Conservation (phyloP, 2,797 vertebrate species). For the Pangasius mekongensis region DNA sequence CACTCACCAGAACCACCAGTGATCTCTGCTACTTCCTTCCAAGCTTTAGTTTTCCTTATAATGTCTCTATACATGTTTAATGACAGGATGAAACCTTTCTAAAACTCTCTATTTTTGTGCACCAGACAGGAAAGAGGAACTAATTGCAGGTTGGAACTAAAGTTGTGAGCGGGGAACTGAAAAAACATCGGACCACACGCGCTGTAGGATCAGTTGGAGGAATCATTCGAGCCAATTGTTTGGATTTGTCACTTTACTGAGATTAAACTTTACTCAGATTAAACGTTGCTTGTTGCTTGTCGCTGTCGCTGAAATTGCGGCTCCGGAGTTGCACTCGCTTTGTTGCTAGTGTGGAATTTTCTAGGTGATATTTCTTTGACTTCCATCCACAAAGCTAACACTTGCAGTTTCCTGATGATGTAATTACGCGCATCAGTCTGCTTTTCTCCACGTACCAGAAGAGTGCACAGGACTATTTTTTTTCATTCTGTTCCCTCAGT, state of each 20-base stretch:
- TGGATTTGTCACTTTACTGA: neutral
- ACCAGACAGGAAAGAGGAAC: neutral
- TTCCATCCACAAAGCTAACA: too few species aligned
- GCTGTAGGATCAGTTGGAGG: neutral
- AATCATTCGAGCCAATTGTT: neutral
- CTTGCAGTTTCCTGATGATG: neutral
- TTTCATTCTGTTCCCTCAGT: neutral
- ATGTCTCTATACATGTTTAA: neutral
- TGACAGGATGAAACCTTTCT: neutral
- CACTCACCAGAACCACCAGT: neutral
- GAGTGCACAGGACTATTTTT: neutral
- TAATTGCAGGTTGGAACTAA: neutral
- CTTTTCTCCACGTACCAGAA: neutral
- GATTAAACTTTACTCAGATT: too few species aligned
- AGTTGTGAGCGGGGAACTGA: neutral
- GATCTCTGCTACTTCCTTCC: neutral
- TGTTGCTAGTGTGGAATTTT: neutral
- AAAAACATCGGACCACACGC: neutral
- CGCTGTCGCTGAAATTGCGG: neutral
- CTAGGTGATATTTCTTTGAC: neutral
- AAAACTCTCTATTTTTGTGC: neutral
- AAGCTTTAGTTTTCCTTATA: neutral
- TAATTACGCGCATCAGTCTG: neutral
- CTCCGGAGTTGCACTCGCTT: neutral
- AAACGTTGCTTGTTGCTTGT: neutral